A percentile compares a stretch with the other conserved stretches of the same genome.
Evolutionary conservation across 1,140 invertebrate species (phyloP).

Genomic region (Phthorimaea operculella): DNA sequence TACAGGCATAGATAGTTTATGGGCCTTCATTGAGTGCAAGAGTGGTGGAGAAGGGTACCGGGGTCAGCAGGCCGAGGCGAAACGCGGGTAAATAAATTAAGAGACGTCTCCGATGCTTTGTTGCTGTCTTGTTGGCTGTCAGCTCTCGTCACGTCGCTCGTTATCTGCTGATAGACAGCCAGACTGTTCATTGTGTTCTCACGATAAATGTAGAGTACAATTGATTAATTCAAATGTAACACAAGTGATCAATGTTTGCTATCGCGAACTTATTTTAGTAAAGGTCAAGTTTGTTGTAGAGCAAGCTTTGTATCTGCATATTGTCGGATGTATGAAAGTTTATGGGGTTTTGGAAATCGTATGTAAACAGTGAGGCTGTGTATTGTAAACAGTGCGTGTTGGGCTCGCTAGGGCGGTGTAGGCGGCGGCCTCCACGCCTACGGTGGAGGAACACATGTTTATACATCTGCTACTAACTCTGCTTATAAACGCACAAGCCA

Average conservation of each 20-base stretch:
- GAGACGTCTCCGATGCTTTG: conserved; percentile 9
- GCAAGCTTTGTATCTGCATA: too few relatives aligned
- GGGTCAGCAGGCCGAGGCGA: conserved; percentile 33
- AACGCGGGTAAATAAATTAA: conserved; percentile 57
- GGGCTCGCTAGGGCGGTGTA: conserved; percentile 21
- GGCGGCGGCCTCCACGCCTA: conserved; percentile 46
- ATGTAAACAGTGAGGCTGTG: conserved; percentile 29
- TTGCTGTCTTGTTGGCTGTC: conserved; percentile 6
- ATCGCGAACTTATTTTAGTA: too few relatives aligned
- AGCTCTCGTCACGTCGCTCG: background rate
- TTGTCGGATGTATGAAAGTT: too few relatives aligned
- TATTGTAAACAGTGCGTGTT: conserved; percentile 39
- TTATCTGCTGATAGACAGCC: conserved; percentile 1
- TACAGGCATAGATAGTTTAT: conserved; percentile 40
- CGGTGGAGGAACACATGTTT: conserved; percentile 53
- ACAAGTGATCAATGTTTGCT: too few relatives aligned
- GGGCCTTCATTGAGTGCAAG: conserved; percentile 38
- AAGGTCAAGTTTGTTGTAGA: too few relatives aligned
- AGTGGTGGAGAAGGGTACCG: conserved; percentile 27
- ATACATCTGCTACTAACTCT: conserved; percentile 32
- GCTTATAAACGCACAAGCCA: conserved; percentile 25
- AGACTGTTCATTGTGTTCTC: background rate
- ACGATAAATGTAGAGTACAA: background rate
- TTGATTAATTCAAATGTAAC: background rate
- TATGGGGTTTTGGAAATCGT: conserved; percentile 19